Percentiles rank a stretch among this genome's conserved stretches.
These are phyloP conservation scores for Thereuonema tuberculata DNA, from an alignment of 1,140 invertebrate species.

Conservation along the genomic window DNA sequence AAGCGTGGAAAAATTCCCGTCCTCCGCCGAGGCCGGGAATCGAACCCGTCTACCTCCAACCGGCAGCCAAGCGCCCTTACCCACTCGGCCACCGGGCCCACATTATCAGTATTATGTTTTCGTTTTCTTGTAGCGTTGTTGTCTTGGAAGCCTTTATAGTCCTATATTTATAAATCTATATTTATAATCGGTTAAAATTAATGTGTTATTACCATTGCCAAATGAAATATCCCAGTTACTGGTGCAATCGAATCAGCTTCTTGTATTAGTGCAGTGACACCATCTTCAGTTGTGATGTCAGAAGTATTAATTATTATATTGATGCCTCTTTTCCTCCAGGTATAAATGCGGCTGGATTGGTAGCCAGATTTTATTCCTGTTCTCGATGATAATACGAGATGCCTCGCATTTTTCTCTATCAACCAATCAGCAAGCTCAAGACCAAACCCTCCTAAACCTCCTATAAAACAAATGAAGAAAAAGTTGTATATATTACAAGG, in stretches of 20 bases:
- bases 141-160: too few relatives aligned
- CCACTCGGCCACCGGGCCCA: too few relatives aligned
- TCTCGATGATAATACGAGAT: conserved; percentile 75
- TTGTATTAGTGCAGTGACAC: conserved; percentile 50
- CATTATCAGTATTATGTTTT: too few relatives aligned
- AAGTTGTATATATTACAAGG: neutral
- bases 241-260: conserved; percentile 56
- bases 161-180: too few relatives aligned
- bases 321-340: conserved; percentile 54
- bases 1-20: too few relatives aligned
- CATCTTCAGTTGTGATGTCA: conserved; percentile 47
- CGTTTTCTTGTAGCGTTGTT: too few relatives aligned
- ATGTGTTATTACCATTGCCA: conserved; percentile 78
- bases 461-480: neutral
- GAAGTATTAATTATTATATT: conserved; percentile 54
- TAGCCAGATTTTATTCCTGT: conserved; percentile 76
- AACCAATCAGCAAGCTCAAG: conserved; percentile 85
- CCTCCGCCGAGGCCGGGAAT: too few relatives aligned
- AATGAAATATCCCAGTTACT: conserved; percentile 85
- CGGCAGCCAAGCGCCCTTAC: too few relatives aligned
- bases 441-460: conserved; percentile 85
- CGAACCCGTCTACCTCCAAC: too few relatives aligned
- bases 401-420: conserved; percentile 64
- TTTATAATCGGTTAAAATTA: too few relatives aligned
- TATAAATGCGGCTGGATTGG: conserved; percentile 56